phyloP scores from a whole-genome alignment of 2,113 vertebrate genomes.

The Butastur rufipennis region DNA sequence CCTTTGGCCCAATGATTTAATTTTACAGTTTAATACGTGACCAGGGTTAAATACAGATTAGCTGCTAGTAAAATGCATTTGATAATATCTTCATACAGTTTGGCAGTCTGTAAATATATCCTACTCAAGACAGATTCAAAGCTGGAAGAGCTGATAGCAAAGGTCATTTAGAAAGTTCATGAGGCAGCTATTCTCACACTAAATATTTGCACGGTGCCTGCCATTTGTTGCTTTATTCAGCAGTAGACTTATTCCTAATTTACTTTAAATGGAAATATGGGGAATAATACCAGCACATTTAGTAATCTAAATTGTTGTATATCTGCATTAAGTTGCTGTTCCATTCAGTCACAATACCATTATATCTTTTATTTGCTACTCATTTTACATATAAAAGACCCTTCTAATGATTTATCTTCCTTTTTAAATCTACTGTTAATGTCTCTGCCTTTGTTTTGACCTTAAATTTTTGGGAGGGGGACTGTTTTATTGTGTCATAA shows the following conservation, averaged over 20 bases:
- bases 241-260: background rate
- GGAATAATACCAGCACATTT: background rate
- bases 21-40: background rate
- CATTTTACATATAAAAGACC: background rate
- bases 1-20: background rate
- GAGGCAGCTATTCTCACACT: background rate
- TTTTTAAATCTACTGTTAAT: background rate
- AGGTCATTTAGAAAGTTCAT: background rate
- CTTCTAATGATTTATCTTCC: background rate
- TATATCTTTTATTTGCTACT: background rate
- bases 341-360: background rate
- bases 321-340: background rate
- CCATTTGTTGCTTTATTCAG: background rate
- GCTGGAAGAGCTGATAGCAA: background rate
- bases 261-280: background rate
- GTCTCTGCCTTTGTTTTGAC: background rate
- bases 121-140: background rate
- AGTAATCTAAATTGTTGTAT: background rate
- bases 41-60: background rate
- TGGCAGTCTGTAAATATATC: background rate
- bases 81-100: background rate
- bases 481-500: background rate
- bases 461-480: constrained; percentile 3
- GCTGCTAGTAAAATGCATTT: background rate
- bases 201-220: background rate